These are phyloP conservation scores for Callyntrura guangdongensis DNA, from an alignment of 2,888 invertebrate genomes.

Conservation along the genomic window DNA sequence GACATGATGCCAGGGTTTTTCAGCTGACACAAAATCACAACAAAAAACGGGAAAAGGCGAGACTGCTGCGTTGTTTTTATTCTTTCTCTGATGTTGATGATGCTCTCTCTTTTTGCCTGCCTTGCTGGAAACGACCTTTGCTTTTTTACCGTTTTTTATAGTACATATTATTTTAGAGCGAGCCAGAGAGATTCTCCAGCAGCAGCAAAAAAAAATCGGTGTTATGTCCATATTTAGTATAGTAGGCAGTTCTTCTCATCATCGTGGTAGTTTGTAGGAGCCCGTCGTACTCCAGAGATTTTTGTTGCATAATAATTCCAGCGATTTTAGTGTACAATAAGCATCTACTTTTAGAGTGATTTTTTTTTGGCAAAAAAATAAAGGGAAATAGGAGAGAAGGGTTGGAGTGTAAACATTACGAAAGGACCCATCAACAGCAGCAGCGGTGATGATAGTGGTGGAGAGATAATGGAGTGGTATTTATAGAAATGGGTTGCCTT, in stretches of 20 bases:
- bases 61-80: conserved; percentile 25
- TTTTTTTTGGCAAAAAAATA: conserved; percentile 39
- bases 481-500: conserved; percentile 40
- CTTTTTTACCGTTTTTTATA: conserved; percentile 41
- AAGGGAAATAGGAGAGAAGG: no score
- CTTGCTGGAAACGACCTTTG: conserved; percentile 47
- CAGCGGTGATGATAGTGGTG: no score
- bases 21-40: conserved; percentile 75
- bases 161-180: neutral
- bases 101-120: neutral
- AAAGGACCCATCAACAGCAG: neutral
- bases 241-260: conserved; percentile 14
- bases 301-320: conserved; percentile 52
- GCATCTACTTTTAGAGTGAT: conserved; percentile 14
- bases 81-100: neutral
- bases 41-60: conserved; percentile 42
- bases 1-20: conserved; percentile 46
- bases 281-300: conserved; percentile 25
- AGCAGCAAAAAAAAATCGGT: neutral
- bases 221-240: conserved; percentile 3
- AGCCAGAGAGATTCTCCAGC: neutral
- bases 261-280: neutral
- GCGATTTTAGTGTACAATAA: neutral
- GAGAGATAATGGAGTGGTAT: no score
- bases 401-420: neutral